A percentile compares a stretch with the other conserved stretches of the same genome.
Evolutionary conservation across 2,888 invertebrate genomes (phyloP).

Genomic region (Hypena proboscidalis): DNA sequence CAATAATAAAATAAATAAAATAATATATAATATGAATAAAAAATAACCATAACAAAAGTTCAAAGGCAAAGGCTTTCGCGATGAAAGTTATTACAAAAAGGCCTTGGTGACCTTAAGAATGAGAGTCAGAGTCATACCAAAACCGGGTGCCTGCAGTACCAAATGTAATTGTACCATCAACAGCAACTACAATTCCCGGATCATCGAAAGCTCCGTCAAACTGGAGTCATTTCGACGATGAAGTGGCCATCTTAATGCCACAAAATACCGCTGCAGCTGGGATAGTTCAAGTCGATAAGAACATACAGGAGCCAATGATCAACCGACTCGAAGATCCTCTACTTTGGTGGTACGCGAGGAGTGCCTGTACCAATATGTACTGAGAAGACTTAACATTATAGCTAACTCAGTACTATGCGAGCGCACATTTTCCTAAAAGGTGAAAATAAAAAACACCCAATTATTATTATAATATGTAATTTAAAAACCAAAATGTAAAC

Average conservation of each 20-base stretch:
- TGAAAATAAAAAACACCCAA: too few relatives aligned
- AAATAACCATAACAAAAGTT: too few relatives aligned
- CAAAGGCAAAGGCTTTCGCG: constrained; percentile 10
- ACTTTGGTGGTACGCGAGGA: background rate
- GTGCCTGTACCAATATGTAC: background rate
- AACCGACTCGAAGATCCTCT: background rate
- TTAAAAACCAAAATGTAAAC: too few relatives aligned
- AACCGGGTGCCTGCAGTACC: too few relatives aligned
- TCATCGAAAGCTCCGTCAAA: background rate
- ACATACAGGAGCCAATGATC: constrained; percentile 1
- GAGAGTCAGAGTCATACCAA: constrained; percentile 1
- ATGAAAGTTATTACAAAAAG: constrained; percentile 1
- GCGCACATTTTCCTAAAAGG: constrained; percentile 2
- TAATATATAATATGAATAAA: too few relatives aligned
- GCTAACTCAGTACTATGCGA: constrained; percentile 4
- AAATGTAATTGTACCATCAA: background rate
- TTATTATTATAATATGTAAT: too few relatives aligned
- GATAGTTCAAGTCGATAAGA: constrained; percentile 1
- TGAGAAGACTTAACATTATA: background rate
- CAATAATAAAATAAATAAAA: too few relatives aligned
- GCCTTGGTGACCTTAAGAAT: background rate
- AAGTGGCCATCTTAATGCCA: background rate
- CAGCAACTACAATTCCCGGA: background rate
- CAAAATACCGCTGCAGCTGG: background rate
- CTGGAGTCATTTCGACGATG: constrained; percentile 1